Evolutionary conservation across 2,797 vertebrate species (phyloP), one percentile per base, ranked within the genome.

Genomic region (Malurus splendens): DNA sequence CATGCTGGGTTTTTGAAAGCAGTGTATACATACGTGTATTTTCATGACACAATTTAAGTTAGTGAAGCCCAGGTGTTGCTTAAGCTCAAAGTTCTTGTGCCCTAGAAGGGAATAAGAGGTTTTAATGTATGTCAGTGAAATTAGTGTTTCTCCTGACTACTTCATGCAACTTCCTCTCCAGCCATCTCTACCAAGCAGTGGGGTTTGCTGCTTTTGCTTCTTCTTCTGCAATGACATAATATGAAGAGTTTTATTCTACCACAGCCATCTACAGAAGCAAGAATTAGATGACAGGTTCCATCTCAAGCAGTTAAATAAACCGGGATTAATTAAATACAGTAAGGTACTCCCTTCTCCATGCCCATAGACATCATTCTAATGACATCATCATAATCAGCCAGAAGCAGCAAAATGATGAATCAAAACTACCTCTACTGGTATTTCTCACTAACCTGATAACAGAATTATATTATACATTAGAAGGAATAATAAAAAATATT

Each of bases 11-110:
- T 61, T 81, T 75, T 72, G 62, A 75, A 88, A 72, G 22, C 5
- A 57, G 15, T 8, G 4, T 32, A 36, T 24, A 23, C 7, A 23
- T 0, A 0, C 3, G 7, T 4, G 5, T 20, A 67, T 30, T 68
- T 90, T 61, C 18, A 51, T 64, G 13, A 78, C 7, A 70, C 2
- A 28, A 8, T 47, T 90, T 44, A 59, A 2, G 14, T 12, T 62
- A 28, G 7, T 41, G 33, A 86, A 86, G 41, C 7, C 14, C 48
- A 48, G 6, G 3, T 72, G 6, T 39, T 57, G 3, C 20, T 72
- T 75, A 61, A 75, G 4, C 9, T 39, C 64, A 24, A 67, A 39
- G 12, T 54, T 64, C 18, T 42, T 54, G 36, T 45, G 13, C 4
- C 18, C 19, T 39, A 19, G 41, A 18, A 78, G 32, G 8, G 4